A percentile compares a stretch with the other conserved stretches of the same genome.
These are phyloP conservation scores for Dascyllus trimaculatus DNA, from an alignment of 2,113 vertebrate species.

Conservation along the genomic window DNA sequence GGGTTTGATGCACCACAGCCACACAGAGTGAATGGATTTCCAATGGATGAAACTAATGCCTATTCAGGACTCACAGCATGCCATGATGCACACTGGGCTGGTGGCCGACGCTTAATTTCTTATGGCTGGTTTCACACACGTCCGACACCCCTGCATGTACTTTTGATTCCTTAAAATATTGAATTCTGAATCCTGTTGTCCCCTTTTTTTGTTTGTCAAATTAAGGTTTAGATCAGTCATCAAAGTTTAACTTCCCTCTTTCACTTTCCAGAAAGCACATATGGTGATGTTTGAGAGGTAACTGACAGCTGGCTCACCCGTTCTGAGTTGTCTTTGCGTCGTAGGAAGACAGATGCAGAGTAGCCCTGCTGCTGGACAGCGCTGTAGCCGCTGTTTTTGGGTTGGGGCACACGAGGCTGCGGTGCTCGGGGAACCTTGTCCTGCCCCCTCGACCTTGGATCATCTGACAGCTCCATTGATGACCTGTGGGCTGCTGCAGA, in stretches of 20 bases:
- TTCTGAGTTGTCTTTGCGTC: conserved; percentile 88
- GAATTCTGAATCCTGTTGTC: not conserved
- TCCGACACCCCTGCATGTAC: not conserved
- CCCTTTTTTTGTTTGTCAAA: no score
- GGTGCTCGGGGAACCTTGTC: conserved; percentile 79
- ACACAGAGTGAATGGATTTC: conserved; percentile 38
- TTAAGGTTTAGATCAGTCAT: no score
- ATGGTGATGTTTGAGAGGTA: conserved; percentile 2
- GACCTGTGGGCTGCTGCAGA: conserved; percentile 40
- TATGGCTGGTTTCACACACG: not conserved
- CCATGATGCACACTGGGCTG: conserved; percentile 6
- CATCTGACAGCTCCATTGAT: conserved; percentile 75
- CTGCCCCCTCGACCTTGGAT: conserved; percentile 79
- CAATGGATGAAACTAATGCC: conserved; percentile 27
- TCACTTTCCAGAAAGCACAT: not conserved
- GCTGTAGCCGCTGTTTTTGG: conserved; percentile 88
- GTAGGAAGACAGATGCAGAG: conserved; percentile 89
- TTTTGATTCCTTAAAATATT: not conserved
- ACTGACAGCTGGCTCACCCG: conserved; percentile 77
- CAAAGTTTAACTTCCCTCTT: not conserved
- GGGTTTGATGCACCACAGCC: conserved; percentile 30
- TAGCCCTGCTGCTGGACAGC: conserved; percentile 90
- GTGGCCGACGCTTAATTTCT: not conserved
- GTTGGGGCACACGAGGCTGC: conserved; percentile 68
- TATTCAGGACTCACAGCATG: not conserved